Evolutionary conservation across 1,140 invertebrate genomes (phyloP).

Genomic region (Drosophila nasuta): DNA sequence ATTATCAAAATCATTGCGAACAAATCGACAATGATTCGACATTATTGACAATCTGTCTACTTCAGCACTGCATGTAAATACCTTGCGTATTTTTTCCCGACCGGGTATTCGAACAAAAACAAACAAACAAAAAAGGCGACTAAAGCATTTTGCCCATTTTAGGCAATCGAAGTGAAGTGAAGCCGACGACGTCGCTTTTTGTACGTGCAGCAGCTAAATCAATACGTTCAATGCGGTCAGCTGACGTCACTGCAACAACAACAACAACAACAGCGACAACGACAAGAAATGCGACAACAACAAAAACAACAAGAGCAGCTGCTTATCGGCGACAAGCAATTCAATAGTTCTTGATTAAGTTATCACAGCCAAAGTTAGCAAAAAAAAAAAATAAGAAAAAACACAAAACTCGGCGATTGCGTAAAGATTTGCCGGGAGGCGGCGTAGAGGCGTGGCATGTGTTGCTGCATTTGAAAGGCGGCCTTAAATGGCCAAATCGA

Average conservation of each 20-base stretch:
- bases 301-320: constrained; percentile 1
- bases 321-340: constrained; percentile 47
- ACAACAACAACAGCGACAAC: not conserved
- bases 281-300: not conserved
- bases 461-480: constrained; percentile 29
- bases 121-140: constrained; percentile 32
- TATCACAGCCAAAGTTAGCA: constrained; percentile 47
- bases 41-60: too few species aligned
- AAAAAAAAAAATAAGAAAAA: not conserved
- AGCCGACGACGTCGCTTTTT: not conserved
- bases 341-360: constrained; percentile 60
- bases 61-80: not conserved
- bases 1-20: too few species aligned
- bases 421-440: constrained; percentile 33
- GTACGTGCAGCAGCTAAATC: constrained; percentile 34
- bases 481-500: constrained; percentile 48
- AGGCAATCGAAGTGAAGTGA: constrained; percentile 52
- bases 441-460: too few species aligned
- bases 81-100: not conserved
- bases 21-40: too few species aligned
- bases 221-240: constrained; percentile 54
- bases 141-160: constrained; percentile 74
- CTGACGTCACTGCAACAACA: constrained; percentile 34
- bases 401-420: constrained; percentile 24
- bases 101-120: constrained; percentile 9